Conservation (phyloP, 64 coral and sea anemone genomes). For the Anthopleura sola region DNA sequence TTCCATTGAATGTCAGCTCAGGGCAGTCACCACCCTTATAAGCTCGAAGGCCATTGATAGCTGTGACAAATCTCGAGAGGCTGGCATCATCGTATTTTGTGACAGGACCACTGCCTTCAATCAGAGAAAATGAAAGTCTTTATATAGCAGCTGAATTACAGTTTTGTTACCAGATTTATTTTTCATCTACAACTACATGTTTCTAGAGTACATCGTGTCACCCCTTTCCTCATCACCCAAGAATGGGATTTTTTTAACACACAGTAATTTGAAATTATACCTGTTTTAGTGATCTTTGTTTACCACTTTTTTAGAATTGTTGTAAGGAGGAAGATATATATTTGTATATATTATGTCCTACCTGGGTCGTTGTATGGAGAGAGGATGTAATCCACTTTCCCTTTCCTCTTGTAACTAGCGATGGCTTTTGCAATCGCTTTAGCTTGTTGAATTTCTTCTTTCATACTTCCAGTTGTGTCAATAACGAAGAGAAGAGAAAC, state of each 20-base stretch:
- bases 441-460: conserved; percentile 29
- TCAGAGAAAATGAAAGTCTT: not conserved
- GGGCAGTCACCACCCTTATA: conserved; percentile 59
- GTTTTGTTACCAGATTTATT: too few relatives aligned
- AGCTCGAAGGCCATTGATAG: conserved; percentile 36
- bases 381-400: conserved; percentile 59
- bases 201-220: too few relatives aligned
- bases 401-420: conserved; percentile 40
- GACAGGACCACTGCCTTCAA: conserved; percentile 15
- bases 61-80: conserved; percentile 18
- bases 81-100: not conserved
- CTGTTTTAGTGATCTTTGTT: too few relatives aligned
- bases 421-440: conserved; percentile 28
- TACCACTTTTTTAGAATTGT: not conserved
- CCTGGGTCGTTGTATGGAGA: conserved; percentile 53
- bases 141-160: not conserved
- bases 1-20: conserved; percentile 55
- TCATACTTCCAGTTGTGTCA: conserved; percentile 57
- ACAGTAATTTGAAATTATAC: too few relatives aligned
- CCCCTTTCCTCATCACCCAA: too few relatives aligned
- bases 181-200: too few relatives aligned
- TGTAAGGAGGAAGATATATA: not conserved
- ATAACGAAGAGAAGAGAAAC: conserved; percentile 49
- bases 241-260: too few relatives aligned
- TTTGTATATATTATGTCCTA: not conserved